Evolutionary conservation across 2,888 invertebrate genomes (phyloP).

Genomic region (Holacanthella duospinosa): DNA sequence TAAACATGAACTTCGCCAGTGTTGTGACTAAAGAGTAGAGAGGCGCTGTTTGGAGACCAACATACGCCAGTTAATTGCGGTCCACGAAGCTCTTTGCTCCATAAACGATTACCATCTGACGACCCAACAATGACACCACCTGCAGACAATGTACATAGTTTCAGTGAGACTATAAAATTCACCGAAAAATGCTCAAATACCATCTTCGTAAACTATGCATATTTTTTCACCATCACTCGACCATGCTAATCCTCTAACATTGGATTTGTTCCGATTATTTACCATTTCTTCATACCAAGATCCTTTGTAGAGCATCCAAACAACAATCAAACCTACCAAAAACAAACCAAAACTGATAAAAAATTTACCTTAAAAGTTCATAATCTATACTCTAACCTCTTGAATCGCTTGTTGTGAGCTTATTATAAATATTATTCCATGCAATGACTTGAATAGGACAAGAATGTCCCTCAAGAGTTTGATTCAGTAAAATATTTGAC

Average conservation of each 20-base stretch:
- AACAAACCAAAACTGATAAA: conserved; percentile 6
- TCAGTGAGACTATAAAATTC: not conserved
- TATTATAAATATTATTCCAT: conserved; percentile 96
- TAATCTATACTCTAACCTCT: too few species aligned
- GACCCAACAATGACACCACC: conserved; percentile 90
- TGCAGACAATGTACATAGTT: conserved; percentile 38
- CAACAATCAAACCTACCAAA: conserved; percentile 70
- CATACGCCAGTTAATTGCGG: conserved; percentile 72
- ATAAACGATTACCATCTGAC: conserved; percentile 93
- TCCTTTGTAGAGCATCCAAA: conserved; percentile 97
- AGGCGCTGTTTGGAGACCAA: conserved; percentile 91
- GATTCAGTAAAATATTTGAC: conserved; percentile 89
- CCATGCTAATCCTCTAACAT: conserved; percentile 96
- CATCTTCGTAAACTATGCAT: conserved; percentile 98
- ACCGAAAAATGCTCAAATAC: conserved; percentile 43
- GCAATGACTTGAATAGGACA: conserved; percentile 80
- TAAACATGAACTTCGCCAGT: conserved; percentile 90
- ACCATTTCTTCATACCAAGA: conserved; percentile 99
- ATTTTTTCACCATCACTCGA: conserved; percentile 92
- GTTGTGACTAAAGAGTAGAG: conserved; percentile 76
- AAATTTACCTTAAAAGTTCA: too few species aligned
- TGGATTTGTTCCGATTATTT: conserved; percentile 94
- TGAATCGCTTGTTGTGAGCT: conserved; percentile 91
- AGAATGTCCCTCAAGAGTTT: conserved; percentile 88
- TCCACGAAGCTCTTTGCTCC: conserved; percentile 93